Evolutionary conservation across 1,140 invertebrate species (phyloP).

Genomic region (Lutraria rhynchaena): DNA sequence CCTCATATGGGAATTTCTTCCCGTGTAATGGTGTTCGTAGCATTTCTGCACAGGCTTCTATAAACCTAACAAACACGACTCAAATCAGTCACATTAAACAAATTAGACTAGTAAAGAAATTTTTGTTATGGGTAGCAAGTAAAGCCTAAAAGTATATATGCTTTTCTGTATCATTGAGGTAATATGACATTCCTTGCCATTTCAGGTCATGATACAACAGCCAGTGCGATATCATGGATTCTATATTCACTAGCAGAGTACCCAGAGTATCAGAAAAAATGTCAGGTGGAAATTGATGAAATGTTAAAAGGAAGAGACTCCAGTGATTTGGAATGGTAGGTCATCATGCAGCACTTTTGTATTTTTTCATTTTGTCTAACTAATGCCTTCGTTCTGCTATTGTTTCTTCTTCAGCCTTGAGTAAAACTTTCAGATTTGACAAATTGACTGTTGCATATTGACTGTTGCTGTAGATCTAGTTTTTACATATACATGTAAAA

Average conservation of each 20-base stretch:
- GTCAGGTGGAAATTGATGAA: slow-evolving; percentile 90
- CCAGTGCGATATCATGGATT: slow-evolving; percentile 90
- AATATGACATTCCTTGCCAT: too few relatives aligned
- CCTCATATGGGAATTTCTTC: too few relatives aligned
- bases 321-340: slow-evolving; percentile 59
- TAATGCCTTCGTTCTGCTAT: background rate
- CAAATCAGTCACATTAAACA: too few relatives aligned
- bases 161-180: too few relatives aligned
- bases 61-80: too few relatives aligned
- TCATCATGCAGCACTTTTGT: too few relatives aligned
- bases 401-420: background rate
- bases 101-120: too few relatives aligned
- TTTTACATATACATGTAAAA: background rate
- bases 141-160: too few relatives aligned
- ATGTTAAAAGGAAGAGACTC: slow-evolving; percentile 85
- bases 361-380: too few relatives aligned
- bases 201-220: slow-evolving; percentile 71
- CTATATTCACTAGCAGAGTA: slow-evolving; percentile 89
- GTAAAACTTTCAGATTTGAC: background rate
- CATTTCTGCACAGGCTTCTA: too few relatives aligned
- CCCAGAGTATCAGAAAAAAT: slow-evolving; percentile 90
- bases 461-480: background rate
- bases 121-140: too few relatives aligned
- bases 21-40: too few relatives aligned
- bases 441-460: background rate